Evolutionary conservation across 2,888 invertebrate genomes (phyloP).

Genomic region (Eugnorisma glareosa): DNA sequence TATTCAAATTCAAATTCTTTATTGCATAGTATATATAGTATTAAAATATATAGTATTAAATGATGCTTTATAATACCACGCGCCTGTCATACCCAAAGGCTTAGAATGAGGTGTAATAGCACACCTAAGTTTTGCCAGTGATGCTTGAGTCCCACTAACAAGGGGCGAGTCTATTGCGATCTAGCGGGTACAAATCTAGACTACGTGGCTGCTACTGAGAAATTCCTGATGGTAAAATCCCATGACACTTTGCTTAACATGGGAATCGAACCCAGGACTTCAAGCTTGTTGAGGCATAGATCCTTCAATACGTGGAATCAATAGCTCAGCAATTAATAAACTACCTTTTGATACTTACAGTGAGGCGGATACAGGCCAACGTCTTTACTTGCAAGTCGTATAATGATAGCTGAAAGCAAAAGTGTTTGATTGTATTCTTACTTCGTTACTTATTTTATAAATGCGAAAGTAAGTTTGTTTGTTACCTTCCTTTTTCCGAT

Average conservation of each 20-base stretch:
- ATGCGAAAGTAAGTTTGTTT: no score
- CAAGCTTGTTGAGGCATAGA: neutral
- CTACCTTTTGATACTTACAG: conserved; percentile 11
- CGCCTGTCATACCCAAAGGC: no score
- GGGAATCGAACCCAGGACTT: neutral
- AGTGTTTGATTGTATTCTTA: neutral
- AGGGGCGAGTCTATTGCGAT: no score
- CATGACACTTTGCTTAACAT: neutral
- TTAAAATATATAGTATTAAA: no score
- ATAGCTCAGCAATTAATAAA: neutral
- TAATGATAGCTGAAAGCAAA: conserved; percentile 34
- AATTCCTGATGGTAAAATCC: neutral
- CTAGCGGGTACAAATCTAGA: neutral
- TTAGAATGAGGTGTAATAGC: neutral
- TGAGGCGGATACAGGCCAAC: conserved; percentile 20
- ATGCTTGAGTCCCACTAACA: neutral
- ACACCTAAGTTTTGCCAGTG: neutral
- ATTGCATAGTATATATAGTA: no score
- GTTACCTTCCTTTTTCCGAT: no score
- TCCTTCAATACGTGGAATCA: neutral
- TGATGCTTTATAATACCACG: no score
- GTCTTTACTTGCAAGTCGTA: neutral
- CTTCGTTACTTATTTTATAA: no score
- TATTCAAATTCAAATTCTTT: no score
- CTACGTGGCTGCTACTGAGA: neutral